phyloP scores from a whole-genome alignment of 2,113 vertebrate species.

The Melanerpes formicivorus region DNA sequence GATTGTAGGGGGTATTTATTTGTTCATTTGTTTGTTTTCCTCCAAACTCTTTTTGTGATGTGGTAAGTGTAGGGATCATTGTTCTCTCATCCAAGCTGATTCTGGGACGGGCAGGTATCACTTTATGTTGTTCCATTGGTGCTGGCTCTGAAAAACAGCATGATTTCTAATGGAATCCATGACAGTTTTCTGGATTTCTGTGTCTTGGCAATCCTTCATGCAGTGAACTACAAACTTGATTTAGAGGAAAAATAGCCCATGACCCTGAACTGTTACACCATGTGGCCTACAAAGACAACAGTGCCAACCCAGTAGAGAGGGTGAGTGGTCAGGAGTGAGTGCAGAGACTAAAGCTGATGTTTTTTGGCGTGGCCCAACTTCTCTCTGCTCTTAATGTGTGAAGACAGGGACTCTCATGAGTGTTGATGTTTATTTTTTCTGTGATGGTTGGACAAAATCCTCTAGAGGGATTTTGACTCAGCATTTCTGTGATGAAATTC shows the following conservation, averaged over 20 bases:
- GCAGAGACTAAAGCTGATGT: background rate
- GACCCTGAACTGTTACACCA: background rate
- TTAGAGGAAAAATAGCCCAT: background rate
- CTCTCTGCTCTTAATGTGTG: background rate
- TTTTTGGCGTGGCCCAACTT: background rate
- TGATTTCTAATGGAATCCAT: background rate
- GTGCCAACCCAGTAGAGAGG: accelerated
- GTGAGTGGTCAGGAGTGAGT: background rate
- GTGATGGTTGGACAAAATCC: background rate
- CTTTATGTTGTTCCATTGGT: background rate
- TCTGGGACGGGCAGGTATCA: background rate
- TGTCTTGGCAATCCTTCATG: background rate
- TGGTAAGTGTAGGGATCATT: background rate
- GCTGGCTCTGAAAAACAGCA: background rate
- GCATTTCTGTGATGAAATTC: background rate
- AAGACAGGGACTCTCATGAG: background rate
- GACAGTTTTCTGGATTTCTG: background rate
- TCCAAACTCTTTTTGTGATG: background rate
- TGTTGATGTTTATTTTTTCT: background rate
- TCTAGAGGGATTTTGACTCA: background rate
- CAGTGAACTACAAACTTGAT: background rate
- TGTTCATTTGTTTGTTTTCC: background rate
- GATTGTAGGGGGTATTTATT: no score
- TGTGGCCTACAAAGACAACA: background rate
- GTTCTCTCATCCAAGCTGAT: background rate